Percentiles rank a stretch among this genome's conserved stretches.
Evolutionary conservation across 2,888 invertebrate species (phyloP).

Genomic region (Meta bourneti): DNA sequence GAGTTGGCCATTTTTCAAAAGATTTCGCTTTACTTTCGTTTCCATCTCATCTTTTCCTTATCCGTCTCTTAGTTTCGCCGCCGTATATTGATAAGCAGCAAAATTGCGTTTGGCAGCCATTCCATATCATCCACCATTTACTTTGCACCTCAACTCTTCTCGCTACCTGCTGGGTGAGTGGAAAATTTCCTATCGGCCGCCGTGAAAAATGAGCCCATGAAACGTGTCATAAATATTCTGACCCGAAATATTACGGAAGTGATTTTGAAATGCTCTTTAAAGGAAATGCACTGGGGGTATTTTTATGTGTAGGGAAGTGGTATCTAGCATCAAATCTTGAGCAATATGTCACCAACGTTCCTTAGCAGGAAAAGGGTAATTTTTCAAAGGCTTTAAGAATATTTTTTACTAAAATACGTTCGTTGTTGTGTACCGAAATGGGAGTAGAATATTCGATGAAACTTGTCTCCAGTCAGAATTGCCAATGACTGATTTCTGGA

Average conservation of each 20-base stretch:
- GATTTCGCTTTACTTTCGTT: background rate
- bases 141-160: conserved; percentile 7
- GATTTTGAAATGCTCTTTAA: conserved; percentile 7
- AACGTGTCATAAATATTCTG: conserved; percentile 19
- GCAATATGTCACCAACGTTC: background rate
- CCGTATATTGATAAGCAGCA: conserved; percentile 6
- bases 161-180: background rate
- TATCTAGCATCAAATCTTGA: background rate
- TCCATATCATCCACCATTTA: conserved; percentile 9
- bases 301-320: background rate
- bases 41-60: background rate
- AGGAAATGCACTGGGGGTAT: background rate
- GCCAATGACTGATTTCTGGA: too few relatives aligned
- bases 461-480: too few relatives aligned
- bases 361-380: background rate
- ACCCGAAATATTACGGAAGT: conserved; percentile 11
- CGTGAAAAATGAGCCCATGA: conserved; percentile 8
- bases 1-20: conserved; percentile 7
- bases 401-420: background rate
- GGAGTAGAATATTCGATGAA: too few relatives aligned
- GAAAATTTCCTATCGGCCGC: background rate
- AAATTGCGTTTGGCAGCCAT: conserved; percentile 10
- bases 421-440: too few relatives aligned
- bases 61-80: background rate
- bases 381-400: background rate